Percentiles rank a stretch among this genome's conserved stretches.
Conservation (phyloP, 2,113 vertebrate genomes). For the Apteryx mantelli region DNA sequence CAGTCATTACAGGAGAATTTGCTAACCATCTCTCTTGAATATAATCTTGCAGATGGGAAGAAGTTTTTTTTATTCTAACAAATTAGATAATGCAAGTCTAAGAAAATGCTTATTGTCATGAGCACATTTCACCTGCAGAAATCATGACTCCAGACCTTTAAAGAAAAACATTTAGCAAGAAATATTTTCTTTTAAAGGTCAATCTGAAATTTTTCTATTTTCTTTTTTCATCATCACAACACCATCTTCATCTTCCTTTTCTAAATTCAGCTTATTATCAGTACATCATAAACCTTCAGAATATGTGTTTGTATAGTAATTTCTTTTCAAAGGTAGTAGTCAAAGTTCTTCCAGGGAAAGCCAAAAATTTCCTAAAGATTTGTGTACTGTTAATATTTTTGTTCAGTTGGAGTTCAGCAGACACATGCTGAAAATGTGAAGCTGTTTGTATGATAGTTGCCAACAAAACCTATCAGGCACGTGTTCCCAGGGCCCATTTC, state of each 20-base stretch:
- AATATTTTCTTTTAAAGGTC: conserved; percentile 31
- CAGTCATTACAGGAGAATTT: conserved; percentile 59
- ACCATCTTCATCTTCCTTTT: neutral
- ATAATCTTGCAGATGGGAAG: conserved; percentile 41
- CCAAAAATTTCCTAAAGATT: neutral
- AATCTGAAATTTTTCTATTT: neutral
- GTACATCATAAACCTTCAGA: neutral
- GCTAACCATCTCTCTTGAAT: conserved; percentile 56
- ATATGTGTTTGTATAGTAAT: neutral
- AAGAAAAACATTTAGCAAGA: conserved; percentile 18
- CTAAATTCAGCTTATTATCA: neutral
- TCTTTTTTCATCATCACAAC: neutral
- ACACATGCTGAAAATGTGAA: neutral
- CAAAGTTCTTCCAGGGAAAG: neutral
- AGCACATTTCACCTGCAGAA: conserved; percentile 42
- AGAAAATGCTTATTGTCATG: conserved; percentile 28
- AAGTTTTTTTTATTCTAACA: conserved; percentile 37
- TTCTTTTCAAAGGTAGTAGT: neutral
- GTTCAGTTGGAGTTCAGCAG: neutral
- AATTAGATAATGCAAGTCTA: conserved; percentile 46
- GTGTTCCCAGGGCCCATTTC: neutral
- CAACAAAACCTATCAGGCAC: neutral
- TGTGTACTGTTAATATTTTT: neutral
- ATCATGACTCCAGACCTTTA: neutral
- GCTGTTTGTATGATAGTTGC: neutral